A percentile compares a stretch with the other conserved stretches of the same genome.
These are phyloP conservation scores for Cololabis saira DNA, from an alignment of 2,113 vertebrate species.

Conservation along the genomic window DNA sequence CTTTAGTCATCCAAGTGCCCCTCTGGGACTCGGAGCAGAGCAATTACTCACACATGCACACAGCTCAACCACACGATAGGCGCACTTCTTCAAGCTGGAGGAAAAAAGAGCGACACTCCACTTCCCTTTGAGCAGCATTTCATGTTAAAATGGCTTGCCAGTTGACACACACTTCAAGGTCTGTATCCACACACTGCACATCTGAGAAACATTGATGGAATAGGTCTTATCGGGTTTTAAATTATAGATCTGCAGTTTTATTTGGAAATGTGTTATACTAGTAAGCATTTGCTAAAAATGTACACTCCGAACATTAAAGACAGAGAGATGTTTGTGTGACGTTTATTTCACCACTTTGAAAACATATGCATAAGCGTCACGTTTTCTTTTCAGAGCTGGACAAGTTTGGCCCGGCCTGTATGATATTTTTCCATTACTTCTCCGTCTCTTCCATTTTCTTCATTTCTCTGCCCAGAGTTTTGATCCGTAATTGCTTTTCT, in stretches of 20 bases:
- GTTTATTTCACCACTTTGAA: no score
- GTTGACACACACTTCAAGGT: background rate
- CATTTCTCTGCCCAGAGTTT: slow-evolving; percentile 1
- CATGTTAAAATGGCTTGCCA: background rate
- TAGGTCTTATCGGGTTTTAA: no score
- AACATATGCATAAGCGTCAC: no score
- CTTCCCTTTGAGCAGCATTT: background rate
- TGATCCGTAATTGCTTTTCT: background rate
- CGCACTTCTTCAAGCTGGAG: background rate
- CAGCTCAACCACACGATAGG: background rate
- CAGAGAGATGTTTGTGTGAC: no score
- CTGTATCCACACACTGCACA: no score
- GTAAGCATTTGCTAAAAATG: no score
- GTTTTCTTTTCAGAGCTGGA: background rate
- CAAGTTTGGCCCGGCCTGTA: slow-evolving; percentile 6
- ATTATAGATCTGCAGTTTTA: no score
- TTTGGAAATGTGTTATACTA: no score
- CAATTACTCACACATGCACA: background rate
- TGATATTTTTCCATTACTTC: slow-evolving; percentile 11
- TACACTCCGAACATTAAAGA: no score
- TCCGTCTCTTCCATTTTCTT: background rate
- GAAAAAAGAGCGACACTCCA: background rate
- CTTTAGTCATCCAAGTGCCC: slow-evolving; percentile 2
- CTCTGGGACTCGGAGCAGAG: slow-evolving; percentile 9
- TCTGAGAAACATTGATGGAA: no score